Base-by-base conservation (phyloP, 2,888 invertebrate genomes). In the Drosophila flavopinicola region DNA sequence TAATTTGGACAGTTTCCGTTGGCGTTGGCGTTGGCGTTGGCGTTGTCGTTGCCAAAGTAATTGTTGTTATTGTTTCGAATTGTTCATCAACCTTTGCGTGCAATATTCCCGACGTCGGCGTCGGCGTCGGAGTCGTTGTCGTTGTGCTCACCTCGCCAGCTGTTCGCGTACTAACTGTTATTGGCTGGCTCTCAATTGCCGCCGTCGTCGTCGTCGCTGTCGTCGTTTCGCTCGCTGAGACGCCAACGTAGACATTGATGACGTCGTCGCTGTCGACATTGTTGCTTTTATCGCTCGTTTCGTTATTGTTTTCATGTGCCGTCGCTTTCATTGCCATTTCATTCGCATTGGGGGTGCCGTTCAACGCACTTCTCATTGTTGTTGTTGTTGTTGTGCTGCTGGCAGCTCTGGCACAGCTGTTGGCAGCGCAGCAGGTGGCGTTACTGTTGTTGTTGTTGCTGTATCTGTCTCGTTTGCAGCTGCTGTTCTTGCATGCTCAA, bases 1-100 rank as follows among this genome's bases (percentile, higher is more conserved):
- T 80, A 68, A 85, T 89, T 88, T 88, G 88, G 74, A 72, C 65
- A 67, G 75, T 75, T 82, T 84, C 83, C 78, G 72, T 72, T 68
- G 78, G 75, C 57, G 70, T 71, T 63, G 61, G 77, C 72, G 74
- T 67, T 47, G 53, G 53, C 61, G 66, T 69, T 63, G 61, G 77
- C 72, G 74, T 67, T 47, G 53, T 51, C 61, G 66, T 69, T 69
- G 66, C 63, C 57, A 47, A 63, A 47, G 52, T 63, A 54, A 59
- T 66, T 66, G 45, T 38, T 32, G 57, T 64, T 44, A 67, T 67
- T 42, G 59, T 65, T 56, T 48, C 61, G 32, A 66, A 59, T 58
- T 68, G 73, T 56, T 61, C 57, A 39, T 73, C 69, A 49, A 63
- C 37, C 58, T 65, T 59, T 54, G 30, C 57, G 24, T 58, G 58